A percentile compares a stretch with the other conserved stretches of the same genome.
phyloP scores from a whole-genome alignment of 2,888 invertebrate species.

The Dione vanillae region DNA sequence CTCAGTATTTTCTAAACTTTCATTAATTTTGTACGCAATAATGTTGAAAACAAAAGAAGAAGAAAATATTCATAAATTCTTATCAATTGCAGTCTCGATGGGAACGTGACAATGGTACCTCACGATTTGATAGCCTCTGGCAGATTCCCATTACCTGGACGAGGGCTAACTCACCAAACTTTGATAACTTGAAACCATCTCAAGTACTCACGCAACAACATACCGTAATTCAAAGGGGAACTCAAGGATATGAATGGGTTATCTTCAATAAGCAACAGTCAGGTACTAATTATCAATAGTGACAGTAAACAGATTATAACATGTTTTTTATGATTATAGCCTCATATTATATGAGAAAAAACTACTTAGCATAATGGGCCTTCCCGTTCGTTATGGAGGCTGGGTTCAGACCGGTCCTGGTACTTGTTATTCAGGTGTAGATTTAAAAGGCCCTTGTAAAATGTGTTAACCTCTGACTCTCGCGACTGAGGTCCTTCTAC shows the following conservation, averaged over 20 bases:
- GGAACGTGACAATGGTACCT: slow-evolving; percentile 62
- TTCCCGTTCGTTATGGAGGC: no score
- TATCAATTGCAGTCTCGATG: slow-evolving; percentile 61
- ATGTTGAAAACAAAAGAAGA: background rate
- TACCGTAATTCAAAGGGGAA: slow-evolving; percentile 59
- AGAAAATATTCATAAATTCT: background rate
- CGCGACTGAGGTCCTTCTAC: no score
- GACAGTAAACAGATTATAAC: no score
- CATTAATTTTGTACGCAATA: background rate
- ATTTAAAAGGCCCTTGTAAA: no score
- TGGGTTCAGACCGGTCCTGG: no score
- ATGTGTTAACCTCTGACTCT: no score
- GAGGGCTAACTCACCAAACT: slow-evolving; percentile 66
- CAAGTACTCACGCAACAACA: slow-evolving; percentile 57
- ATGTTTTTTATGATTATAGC: no score
- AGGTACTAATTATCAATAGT: slow-evolving; percentile 63
- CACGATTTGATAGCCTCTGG: slow-evolving; percentile 59
- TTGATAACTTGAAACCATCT: slow-evolving; percentile 69
- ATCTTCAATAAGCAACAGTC: slow-evolving; percentile 85
- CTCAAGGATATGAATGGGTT: slow-evolving; percentile 80
- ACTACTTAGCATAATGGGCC: no score
- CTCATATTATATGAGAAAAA: no score
- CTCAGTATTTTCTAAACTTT: background rate
- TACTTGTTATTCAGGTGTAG: no score
- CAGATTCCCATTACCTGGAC: slow-evolving; percentile 78